Evolutionary conservation across 2,113 vertebrate genomes (phyloP), one percentile per base, ranked within the genome.

Genomic region (Lagopus leucura): DNA sequence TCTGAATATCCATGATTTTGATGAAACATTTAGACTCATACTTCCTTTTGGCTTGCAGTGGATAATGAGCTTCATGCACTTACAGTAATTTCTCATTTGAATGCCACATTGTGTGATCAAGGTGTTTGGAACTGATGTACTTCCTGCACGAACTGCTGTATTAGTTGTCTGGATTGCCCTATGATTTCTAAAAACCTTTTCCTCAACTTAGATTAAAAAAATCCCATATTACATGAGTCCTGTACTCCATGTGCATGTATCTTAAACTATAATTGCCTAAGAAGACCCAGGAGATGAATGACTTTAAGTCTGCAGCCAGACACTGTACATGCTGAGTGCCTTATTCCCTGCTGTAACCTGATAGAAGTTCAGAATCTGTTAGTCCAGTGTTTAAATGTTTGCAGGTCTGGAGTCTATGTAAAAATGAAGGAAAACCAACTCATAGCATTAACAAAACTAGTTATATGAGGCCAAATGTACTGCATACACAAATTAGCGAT

Each of bases 341-440:
- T 92, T 89, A 89, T 92, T 92, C 58, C 71, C 84, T 82, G 27
- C n/a, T 89, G 77, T 82, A 96, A 79, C 82, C 30, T 92, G 89
- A 90, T 89, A 93, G 90, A 93, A 88, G 86, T 84, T 92, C 84
- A 36, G 36, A 82, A 66, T 84, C 89, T 92, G 77, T 73, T 95
- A 89, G 57, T 96, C 70, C 34, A 32, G 66, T 78, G 36, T 63
- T 92, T 84, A 54, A 79, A 69, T 57, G 77, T 89, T 85, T 89
- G 61, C 63, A 87, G 77, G 74, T 36, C 63, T 67, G 69, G 52
- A 90, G 34, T 86, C 43, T 76, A 47, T 8, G n/a, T 45, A 40
- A 89, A 88, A 96, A 93, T 50, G 14, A 83, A 90, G 94, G 75
- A 95, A 89, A 87, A 86, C 9, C 6, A 69, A 89, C 92, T 92